Percentiles rank a stretch among this genome's conserved stretches.
Evolutionary conservation across 1,140 invertebrate species (phyloP).

Genomic region (Apolygus lucorum): DNA sequence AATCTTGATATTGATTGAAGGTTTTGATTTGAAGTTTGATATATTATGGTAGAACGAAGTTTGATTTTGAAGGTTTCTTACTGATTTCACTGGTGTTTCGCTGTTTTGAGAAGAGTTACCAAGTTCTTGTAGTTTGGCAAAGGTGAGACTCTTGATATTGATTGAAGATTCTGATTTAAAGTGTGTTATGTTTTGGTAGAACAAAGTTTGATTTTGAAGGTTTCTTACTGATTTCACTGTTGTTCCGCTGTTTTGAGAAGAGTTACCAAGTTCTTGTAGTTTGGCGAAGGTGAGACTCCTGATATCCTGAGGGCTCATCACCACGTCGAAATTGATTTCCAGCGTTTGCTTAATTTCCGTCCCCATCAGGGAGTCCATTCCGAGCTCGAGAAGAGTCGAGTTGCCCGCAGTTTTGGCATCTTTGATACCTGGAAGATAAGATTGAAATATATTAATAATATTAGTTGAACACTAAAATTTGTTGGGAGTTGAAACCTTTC

Average conservation of each 20-base stretch:
- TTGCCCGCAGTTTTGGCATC: constrained; percentile 63
- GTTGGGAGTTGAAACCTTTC: too few relatives aligned
- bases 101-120: too few relatives aligned
- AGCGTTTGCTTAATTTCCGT: constrained; percentile 95
- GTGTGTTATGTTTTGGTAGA: not conserved
- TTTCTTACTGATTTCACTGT: not conserved
- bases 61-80: too few relatives aligned
- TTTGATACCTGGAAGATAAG: constrained; percentile 50
- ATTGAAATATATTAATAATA: too few relatives aligned
- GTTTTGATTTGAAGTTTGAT: too few relatives aligned
- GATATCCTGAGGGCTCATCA: constrained; percentile 80
- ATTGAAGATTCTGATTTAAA: too few relatives aligned
- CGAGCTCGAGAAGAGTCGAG: constrained; percentile 77
- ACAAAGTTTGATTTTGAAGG: too few relatives aligned
- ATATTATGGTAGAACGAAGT: not conserved
- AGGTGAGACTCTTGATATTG: too few relatives aligned
- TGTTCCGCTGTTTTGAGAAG: constrained; percentile 17
- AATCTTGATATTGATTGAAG: too few relatives aligned
- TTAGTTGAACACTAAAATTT: too few relatives aligned
- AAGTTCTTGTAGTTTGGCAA: too few relatives aligned
- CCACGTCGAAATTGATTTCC: constrained; percentile 82
- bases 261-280: constrained; percentile 50
- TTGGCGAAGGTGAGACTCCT: constrained; percentile 65
- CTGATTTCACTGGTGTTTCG: not conserved
- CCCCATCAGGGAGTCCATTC: constrained; percentile 96